Base-by-base conservation (phyloP, 2,888 invertebrate genomes). In the Ariolimax columbianus region DNA sequence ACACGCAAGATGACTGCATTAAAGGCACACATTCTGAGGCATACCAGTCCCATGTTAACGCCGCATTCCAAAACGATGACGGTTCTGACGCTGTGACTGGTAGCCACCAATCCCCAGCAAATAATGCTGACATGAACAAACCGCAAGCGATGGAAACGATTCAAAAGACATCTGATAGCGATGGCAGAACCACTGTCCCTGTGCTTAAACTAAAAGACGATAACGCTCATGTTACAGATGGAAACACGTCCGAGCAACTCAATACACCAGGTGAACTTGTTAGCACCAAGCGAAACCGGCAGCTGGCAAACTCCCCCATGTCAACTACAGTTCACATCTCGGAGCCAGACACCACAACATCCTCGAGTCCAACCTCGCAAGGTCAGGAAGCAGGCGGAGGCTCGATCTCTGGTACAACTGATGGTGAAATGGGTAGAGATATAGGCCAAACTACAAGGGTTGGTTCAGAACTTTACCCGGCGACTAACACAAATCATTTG, bases 41-140 rank as follows among this genome's bases (percentile, higher is more conserved):
- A 36, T 14, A 4, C 26, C 59, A 63, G n/a, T 78, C 78, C 2
- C 78, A 78, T 17, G 63, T n/a, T 17, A 78, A 78, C n/a, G 38
- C 38, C 4, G 78, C 59, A 7, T 78, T 78, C 19, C 38, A 63
- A 26, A 23, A 78, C 19, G 78, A 78, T n/a, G n/a, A 63, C 30
- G 59, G n/a, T 17, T 38, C 59, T 6, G n/a, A 17, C 1, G 36
- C 26, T 78, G n/a, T 26, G 38, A 40, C 30, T 2, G 1, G 30
- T 17, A 47, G 3, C 30, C 11, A 26, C 6, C 4, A 0, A 6
- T 38, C 9, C 26, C 40, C 7, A 38, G 11, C 2, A 26, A 40
- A 26, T 26, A 23, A 23, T 72, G 26, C 72, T 19, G 40, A 7
- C 6, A 26, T 1, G 17, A 23, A 38, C 11, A 1, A 36, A 36